Evolutionary conservation across 2,888 invertebrate species (phyloP).

Genomic region (Microctonus aethiopoides): DNA sequence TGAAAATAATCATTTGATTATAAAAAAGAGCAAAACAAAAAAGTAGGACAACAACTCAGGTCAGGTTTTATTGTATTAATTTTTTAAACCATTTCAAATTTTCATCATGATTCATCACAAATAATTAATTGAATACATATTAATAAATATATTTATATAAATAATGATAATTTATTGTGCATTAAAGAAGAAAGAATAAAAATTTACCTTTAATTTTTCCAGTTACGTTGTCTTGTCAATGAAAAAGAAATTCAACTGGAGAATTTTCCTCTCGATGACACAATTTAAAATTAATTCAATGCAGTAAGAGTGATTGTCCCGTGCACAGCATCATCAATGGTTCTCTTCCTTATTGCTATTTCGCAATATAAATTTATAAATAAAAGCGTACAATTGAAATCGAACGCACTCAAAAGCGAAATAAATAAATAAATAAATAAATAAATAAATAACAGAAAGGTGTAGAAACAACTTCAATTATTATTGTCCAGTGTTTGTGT

Average conservation of each 20-base stretch:
- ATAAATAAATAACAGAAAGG: background rate
- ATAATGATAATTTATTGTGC: too few species aligned
- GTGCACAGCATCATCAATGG: background rate
- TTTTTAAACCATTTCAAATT: background rate
- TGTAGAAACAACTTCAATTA: background rate
- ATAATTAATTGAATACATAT: background rate
- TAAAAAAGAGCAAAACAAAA: too few species aligned
- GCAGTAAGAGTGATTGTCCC: background rate
- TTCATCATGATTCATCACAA: background rate
- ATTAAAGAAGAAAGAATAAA: background rate
- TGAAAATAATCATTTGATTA: background rate
- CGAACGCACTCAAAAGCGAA: background rate
- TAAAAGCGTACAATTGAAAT: conserved; percentile 10
- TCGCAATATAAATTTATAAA: conserved; percentile 10
- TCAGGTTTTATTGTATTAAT: background rate
- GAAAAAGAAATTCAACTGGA: background rate
- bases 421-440: background rate
- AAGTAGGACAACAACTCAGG: conserved; percentile 7
- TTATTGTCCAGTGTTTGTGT: background rate
- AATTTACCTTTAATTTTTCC: conserved; percentile 5
- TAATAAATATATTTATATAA: background rate
- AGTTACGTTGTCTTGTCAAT: background rate
- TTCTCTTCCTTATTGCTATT: background rate
- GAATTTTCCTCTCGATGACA: background rate
- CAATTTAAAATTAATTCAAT: background rate